These are phyloP conservation scores for Horisme vitalbata DNA, from an alignment of 2,888 invertebrate species.

Conservation along the genomic window DNA sequence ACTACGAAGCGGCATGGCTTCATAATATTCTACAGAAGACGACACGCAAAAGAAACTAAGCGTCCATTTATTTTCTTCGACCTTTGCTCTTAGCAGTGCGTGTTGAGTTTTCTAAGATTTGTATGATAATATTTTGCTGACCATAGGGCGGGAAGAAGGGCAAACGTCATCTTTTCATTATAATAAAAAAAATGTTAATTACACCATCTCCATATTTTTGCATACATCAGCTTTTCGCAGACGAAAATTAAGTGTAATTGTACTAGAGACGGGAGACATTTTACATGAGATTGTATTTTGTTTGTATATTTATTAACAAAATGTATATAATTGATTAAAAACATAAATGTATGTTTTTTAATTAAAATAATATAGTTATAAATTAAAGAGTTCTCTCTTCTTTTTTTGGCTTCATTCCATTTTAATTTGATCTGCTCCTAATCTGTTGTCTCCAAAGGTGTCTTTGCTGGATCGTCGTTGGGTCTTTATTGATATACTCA, in stretches of 20 bases:
- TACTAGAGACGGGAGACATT: not conserved
- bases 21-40: too few species aligned
- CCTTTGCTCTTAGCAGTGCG: slow-evolving; percentile 5
- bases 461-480: too few species aligned
- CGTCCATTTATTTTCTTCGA: too few species aligned
- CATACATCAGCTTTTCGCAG: slow-evolving; percentile 47
- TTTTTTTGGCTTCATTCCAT: too few species aligned
- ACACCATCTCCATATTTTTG: slow-evolving; percentile 78
- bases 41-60: too few species aligned
- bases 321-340: too few species aligned
- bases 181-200: slow-evolving; percentile 78
- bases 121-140: slow-evolving; percentile 66
- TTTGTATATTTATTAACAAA: not conserved
- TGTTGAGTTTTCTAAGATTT: slow-evolving; percentile 37
- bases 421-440: too few species aligned
- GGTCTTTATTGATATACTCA: too few species aligned
- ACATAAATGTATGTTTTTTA: too few species aligned
- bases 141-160: slow-evolving; percentile 50
- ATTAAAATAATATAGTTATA: too few species aligned
- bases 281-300: not conserved
- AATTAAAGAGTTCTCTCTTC: too few species aligned
- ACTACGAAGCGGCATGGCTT: slow-evolving; percentile 6
- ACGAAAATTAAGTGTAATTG: slow-evolving; percentile 11
- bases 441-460: too few species aligned
- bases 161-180: slow-evolving; percentile 69